Evolutionary conservation across 2,888 invertebrate genomes (phyloP), one percentile per base, ranked within the genome.

Genomic region (Diachrysia chrysitis): DNA sequence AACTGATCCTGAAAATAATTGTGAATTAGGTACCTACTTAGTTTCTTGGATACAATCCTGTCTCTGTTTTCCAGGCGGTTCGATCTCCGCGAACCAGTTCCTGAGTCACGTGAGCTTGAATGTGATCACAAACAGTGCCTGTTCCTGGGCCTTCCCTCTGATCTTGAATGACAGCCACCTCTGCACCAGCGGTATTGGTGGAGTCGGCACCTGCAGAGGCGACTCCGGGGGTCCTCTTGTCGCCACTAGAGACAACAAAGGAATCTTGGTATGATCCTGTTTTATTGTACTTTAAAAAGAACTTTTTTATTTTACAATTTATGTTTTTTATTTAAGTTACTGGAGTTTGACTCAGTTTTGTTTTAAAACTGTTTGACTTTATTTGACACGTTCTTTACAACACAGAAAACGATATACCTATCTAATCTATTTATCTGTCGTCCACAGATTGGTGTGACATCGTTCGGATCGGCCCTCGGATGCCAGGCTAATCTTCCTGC

Each of bases 181-280:
- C 51, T 91, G 91, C 73, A 89, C 88, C 29, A 90, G 88, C 68
- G 88, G 89, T 2, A 21, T 66, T 5, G 85, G 85, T 2, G 84
- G 83, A 14, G 63, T 69, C 6, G 81, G 90, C 37, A 78, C 85
- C 19, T 91, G 91, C 79, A 48, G 53, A 0, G 90, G 91, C 6
- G 91, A 91, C 71, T 90, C 91, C 19, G 91, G 91, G 21, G 91
- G 91, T 14, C 91, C 91, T 2, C 85, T 91, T 4, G 78, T 82
- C 14, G 64, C 82, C 0, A 60, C 7, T 14, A 78, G 83, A 3
- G 69, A 85, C 58, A 77, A 77, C 37, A 62, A 56, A n/a, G 71
- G 63, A 2, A 48, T 87, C 10, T 64, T 91, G 83, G 88, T 89
- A 81, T 68, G 73, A n/a, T 21, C 6, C 58, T 48, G n/a, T 9